Conservation (phyloP, 2,113 vertebrate genomes). For the Labeo catla region DNA sequence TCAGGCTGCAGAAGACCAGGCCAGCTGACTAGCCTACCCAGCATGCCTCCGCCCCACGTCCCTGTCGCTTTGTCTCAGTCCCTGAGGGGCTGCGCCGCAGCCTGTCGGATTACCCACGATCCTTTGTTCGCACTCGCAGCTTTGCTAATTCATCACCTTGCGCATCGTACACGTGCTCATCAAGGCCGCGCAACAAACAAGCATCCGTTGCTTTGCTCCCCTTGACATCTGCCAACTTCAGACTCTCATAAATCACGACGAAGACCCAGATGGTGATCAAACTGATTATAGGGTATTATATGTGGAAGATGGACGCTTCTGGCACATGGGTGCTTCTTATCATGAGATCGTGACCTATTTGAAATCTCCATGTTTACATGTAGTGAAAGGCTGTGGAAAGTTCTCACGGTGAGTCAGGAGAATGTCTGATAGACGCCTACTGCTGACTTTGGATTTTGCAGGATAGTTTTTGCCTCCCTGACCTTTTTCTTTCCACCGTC, state of each 20-base stretch:
- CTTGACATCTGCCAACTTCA: slow-evolving; percentile 57
- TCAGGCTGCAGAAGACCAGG: slow-evolving; percentile 13
- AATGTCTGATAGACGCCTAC: background rate
- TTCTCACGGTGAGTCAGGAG: background rate
- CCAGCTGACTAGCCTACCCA: slow-evolving; percentile 49
- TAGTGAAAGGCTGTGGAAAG: background rate
- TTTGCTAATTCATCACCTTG: slow-evolving; percentile 53
- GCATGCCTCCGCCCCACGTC: slow-evolving; percentile 11
- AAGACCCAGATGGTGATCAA: slow-evolving; percentile 60
- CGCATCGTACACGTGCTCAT: background rate
- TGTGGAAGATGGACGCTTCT: background rate
- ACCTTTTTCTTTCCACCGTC: background rate
- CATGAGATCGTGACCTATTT: slow-evolving; percentile 12
- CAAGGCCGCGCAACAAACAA: slow-evolving; percentile 14
- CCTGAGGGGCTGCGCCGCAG: slow-evolving; percentile 47
- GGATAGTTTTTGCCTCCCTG: background rate
- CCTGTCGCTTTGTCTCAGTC: slow-evolving; percentile 37
- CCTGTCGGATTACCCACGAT: slow-evolving; percentile 48
- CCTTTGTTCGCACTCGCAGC: slow-evolving; percentile 45
- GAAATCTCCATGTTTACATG: background rate
- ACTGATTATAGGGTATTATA: slow-evolving; percentile 62
- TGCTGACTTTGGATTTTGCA: background rate
- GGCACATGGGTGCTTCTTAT: background rate
- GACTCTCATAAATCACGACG: slow-evolving; percentile 52
- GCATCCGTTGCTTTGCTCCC: background rate